Percentiles rank a stretch among this genome's conserved stretches.
phyloP scores from a whole-genome alignment of 2,888 invertebrate species.

The Acronicta psi region DNA sequence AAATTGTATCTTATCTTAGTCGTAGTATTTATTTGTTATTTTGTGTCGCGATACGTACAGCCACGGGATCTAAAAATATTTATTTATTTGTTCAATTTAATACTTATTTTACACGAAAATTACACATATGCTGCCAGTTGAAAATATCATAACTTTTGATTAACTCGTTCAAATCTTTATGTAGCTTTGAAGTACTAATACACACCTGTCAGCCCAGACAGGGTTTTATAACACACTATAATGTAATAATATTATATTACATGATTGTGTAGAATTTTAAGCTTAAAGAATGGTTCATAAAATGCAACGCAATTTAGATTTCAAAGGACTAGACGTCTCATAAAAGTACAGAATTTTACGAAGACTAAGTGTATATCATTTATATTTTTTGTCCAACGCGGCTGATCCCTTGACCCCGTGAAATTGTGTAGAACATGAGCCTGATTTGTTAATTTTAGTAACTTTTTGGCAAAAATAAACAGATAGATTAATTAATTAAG shows the following conservation, averaged over 20 bases:
- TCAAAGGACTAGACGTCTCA: slow-evolving; percentile 1
- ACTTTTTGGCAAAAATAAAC: background rate
- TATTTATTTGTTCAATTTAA: too few relatives aligned
- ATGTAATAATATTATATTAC: too few relatives aligned
- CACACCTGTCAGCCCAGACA: background rate
- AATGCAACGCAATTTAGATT: slow-evolving; percentile 8
- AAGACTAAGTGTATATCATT: slow-evolving; percentile 12
- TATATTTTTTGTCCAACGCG: slow-evolving; percentile 3
- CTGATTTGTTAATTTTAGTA: slow-evolving; percentile 1
- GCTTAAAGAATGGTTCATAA: slow-evolving; percentile 2
- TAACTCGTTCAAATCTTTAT: background rate
- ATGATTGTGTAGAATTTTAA: slow-evolving; percentile 4
- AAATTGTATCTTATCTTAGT: too few relatives aligned
- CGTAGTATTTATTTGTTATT: too few relatives aligned
- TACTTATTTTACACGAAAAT: too few relatives aligned
- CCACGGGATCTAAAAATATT: too few relatives aligned
- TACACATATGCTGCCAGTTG: background rate
- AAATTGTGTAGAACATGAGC: background rate
- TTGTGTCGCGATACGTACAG: too few relatives aligned
- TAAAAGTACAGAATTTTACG: slow-evolving; percentile 20
- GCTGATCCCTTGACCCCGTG: background rate
- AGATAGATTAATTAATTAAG: too few relatives aligned
- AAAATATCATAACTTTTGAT: background rate
- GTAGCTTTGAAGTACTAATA: background rate
- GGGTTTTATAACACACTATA: background rate